These are phyloP conservation scores for Platycnemis pennipes DNA, from an alignment of 2,888 invertebrate genomes.

Conservation along the genomic window DNA sequence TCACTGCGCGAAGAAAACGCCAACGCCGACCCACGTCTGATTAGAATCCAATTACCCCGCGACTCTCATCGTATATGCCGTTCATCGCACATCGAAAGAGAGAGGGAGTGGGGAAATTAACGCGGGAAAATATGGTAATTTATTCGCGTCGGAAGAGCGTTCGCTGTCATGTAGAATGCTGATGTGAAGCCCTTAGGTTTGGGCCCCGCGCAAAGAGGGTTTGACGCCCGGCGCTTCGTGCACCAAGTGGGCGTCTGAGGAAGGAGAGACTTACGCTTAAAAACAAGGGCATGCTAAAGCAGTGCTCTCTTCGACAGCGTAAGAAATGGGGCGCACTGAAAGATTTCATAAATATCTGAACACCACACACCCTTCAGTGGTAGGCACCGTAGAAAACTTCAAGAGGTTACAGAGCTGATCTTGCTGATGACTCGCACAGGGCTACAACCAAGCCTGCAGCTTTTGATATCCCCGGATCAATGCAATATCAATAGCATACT, in stretches of 20 bases:
- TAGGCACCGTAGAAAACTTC: no score
- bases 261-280: no score
- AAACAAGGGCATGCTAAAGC: background rate
- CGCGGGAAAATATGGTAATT: background rate
- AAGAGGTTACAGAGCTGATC: no score
- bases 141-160: background rate
- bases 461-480: no score
- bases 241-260: background rate
- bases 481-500: no score
- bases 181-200: conserved; percentile 1
- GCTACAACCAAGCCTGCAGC: no score
- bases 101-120: background rate
- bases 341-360: background rate
- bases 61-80: background rate
- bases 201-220: background rate
- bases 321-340: background rate
- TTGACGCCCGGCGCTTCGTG: background rate
- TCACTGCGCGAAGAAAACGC: background rate
- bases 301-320: background rate
- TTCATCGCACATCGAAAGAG: background rate
- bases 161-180: conserved; percentile 16
- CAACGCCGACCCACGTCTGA: background rate
- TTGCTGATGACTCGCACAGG: no score
- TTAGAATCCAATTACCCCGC: background rate
- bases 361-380: no score